Conservation (phyloP, 2,113 vertebrate genomes). For the Spea bombifrons region DNA sequence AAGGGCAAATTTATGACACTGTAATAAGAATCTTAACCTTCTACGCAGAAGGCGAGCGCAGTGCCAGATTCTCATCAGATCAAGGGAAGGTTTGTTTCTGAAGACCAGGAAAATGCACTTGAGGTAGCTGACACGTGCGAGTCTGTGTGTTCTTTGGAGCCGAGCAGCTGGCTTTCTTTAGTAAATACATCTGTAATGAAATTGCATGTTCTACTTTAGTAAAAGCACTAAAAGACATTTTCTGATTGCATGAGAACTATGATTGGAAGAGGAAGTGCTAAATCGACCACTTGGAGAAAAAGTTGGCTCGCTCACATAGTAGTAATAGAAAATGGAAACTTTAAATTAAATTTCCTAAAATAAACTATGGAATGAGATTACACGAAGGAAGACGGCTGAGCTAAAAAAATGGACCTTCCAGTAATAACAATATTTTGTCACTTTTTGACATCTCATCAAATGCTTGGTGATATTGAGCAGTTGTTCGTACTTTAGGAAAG, state of each 20-base stretch:
- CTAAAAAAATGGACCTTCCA: not conserved
- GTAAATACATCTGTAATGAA: slow-evolving; percentile 74
- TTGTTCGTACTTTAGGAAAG: no score
- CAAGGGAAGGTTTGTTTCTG: slow-evolving; percentile 53
- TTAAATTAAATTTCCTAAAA: slow-evolving; percentile 45
- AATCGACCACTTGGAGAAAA: slow-evolving; percentile 36
- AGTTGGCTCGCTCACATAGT: slow-evolving; percentile 29
- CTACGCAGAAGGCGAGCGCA: slow-evolving; percentile 57
- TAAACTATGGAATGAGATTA: slow-evolving; percentile 9
- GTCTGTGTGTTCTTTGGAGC: slow-evolving; percentile 43
- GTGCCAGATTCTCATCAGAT: slow-evolving; percentile 57
- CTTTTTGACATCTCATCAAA: no score
- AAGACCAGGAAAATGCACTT: slow-evolving; percentile 54
- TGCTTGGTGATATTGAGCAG: no score
- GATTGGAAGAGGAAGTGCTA: slow-evolving; percentile 54
- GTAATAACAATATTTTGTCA: not conserved
- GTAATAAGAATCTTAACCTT: slow-evolving; percentile 68
- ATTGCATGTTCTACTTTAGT: slow-evolving; percentile 61
- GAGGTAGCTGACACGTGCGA: slow-evolving; percentile 46
- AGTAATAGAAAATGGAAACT: slow-evolving; percentile 30
- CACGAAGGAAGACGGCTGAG: not conserved
- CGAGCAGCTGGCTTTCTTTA: slow-evolving; percentile 67
- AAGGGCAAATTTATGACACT: slow-evolving; percentile 68
- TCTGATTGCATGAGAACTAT: slow-evolving; percentile 56
- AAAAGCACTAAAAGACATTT: slow-evolving; percentile 51